Evolutionary conservation across 2,888 invertebrate genomes (phyloP).

Genomic region (Cantharis lateralis): DNA sequence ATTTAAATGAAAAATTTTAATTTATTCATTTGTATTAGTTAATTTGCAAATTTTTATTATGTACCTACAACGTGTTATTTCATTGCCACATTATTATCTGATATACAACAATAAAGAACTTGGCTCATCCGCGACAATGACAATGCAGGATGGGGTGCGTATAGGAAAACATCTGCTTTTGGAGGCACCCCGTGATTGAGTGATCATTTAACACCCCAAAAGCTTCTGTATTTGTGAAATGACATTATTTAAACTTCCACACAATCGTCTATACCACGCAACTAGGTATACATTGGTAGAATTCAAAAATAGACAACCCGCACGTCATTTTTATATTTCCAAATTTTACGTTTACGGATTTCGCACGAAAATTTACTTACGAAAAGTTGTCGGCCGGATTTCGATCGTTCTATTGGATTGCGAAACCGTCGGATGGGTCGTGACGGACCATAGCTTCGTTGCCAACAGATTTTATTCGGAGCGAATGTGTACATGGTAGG

Average conservation of each 20-base stretch:
- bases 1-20: background rate
- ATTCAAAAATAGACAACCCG: background rate
- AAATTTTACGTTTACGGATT: too few species aligned
- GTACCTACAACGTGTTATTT: background rate
- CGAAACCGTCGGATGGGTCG: background rate
- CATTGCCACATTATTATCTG: background rate
- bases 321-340: too few species aligned
- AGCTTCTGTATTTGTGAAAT: slow-evolving; percentile 39
- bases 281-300: background rate
- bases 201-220: slow-evolving; percentile 42
- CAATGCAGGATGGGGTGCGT: slow-evolving; percentile 21
- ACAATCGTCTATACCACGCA: slow-evolving; percentile 16
- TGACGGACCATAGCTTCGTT: slow-evolving; percentile 13
- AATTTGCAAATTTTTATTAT: background rate
- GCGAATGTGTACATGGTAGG: slow-evolving; percentile 38
- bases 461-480: slow-evolving; percentile 9
- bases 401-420: too few species aligned
- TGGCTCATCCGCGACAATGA: slow-evolving; percentile 27
- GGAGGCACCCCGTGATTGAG: slow-evolving; percentile 38
- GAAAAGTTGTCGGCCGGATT: too few species aligned
- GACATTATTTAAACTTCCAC: slow-evolving; percentile 36
- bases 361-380: too few species aligned
- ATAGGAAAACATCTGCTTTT: slow-evolving; percentile 39
- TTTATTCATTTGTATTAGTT: background rate
- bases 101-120: slow-evolving; percentile 15